phyloP scores from a whole-genome alignment of 2,888 invertebrate species.

The Mayetiola destructor region DNA sequence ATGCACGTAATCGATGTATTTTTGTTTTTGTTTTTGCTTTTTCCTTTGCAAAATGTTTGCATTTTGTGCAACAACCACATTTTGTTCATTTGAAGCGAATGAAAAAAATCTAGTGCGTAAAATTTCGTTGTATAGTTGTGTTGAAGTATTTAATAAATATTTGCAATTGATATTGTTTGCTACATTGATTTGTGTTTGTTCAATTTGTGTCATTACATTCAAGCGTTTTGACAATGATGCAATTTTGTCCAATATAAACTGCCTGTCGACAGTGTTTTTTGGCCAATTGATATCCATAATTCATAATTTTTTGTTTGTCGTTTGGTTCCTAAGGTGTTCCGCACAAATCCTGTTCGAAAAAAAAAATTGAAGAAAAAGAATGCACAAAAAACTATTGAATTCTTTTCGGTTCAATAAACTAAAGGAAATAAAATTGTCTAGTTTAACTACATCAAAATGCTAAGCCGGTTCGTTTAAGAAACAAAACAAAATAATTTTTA shows the following conservation, averaged over 20 bases:
- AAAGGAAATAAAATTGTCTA: no score
- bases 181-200: not conserved
- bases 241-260: not conserved
- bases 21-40: no score
- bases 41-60: no score
- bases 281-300: conserved; percentile 11
- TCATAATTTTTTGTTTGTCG: not conserved
- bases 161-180: not conserved
- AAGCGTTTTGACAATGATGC: not conserved
- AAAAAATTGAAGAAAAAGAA: no score
- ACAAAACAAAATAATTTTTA: no score
- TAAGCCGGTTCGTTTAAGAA: no score
- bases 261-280: conserved; percentile 8
- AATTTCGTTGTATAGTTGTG: conserved; percentile 3
- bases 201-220: not conserved
- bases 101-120: not conserved
- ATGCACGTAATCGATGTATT: no score
- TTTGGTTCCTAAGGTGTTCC: not conserved
- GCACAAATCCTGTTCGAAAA: not conserved
- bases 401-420: no score
- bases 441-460: no score
- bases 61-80: no score
- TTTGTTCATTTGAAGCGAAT: no score
- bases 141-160: not conserved
- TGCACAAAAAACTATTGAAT: no score